These are phyloP conservation scores for Raja brachyura DNA, from an alignment of 2,113 vertebrate genomes.

Conservation along the genomic window DNA sequence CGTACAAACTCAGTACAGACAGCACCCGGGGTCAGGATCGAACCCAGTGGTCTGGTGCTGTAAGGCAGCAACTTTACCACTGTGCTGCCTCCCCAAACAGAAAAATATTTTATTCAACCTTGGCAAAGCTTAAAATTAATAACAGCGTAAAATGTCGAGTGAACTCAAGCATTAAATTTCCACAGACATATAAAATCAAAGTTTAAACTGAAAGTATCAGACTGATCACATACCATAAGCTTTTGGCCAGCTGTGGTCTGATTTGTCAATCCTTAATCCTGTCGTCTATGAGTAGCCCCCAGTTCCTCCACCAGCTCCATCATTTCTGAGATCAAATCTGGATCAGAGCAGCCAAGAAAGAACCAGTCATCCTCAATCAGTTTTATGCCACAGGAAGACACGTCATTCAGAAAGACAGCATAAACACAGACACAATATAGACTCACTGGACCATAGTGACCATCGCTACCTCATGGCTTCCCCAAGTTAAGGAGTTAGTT, in stretches of 20 bases:
- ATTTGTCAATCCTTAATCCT: slow-evolving; percentile 59
- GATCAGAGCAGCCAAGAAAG: slow-evolving; percentile 92
- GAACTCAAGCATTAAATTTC: background rate
- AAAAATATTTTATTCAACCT: too few relatives aligned
- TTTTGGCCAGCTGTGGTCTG: slow-evolving; percentile 32
- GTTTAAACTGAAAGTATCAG: background rate
- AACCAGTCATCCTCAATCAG: slow-evolving; percentile 99
- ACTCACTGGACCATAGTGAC: background rate
- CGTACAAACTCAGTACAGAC: too few relatives aligned
- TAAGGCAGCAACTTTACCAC: too few relatives aligned
- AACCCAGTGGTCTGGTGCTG: too few relatives aligned
- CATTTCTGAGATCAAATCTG: slow-evolving; percentile 83
- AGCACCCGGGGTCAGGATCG: too few relatives aligned
- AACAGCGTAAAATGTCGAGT: too few relatives aligned
- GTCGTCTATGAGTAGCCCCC: slow-evolving; percentile 64
- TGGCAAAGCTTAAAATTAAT: too few relatives aligned
- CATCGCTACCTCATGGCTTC: background rate
- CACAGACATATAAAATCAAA: too few relatives aligned
- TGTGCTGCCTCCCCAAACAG: too few relatives aligned
- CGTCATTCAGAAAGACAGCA: slow-evolving; percentile 51
- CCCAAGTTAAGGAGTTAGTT: too few relatives aligned
- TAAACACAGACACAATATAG: slow-evolving; percentile 4
- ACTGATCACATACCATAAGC: background rate
- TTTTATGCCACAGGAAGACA: slow-evolving; percentile 91
- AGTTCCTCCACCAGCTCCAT: slow-evolving; percentile 92